A percentile compares a stretch with the other conserved stretches of the same genome.
These are phyloP conservation scores for Sogatella furcifera DNA, from an alignment of 1,140 invertebrate species.

Conservation along the genomic window DNA sequence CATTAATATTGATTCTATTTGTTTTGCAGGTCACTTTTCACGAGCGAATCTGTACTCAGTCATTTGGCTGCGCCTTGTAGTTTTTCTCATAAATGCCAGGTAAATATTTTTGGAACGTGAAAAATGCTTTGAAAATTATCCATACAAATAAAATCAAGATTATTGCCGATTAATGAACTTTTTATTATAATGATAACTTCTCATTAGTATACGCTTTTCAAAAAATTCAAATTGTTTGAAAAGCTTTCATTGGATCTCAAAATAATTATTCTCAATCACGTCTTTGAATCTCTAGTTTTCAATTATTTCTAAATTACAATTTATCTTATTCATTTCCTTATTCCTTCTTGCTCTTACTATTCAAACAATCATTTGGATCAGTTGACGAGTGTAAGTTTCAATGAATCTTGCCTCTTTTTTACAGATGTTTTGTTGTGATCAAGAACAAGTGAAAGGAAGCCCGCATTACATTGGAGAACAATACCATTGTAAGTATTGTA, in stretches of 20 bases:
- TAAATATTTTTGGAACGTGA: constrained; percentile 1
- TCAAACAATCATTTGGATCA: no score
- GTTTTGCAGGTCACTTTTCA: constrained; percentile 8
- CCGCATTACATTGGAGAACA: neutral
- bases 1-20: neutral
- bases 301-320: neutral
- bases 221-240: no score
- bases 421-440: neutral
- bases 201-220: no score
- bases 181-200: no score
- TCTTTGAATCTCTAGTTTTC: no score
- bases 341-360: neutral
- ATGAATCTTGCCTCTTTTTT: neutral
- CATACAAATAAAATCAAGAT: no score
- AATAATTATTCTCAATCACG: no score
- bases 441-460: neutral
- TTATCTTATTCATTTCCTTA: no score
- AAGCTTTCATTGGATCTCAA: no score
- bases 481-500: neutral
- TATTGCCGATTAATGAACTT: no score
- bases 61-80: constrained; percentile 6
- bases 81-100: neutral
- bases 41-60: constrained; percentile 9
- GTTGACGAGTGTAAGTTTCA: no score
- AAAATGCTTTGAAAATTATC: neutral